Evolutionary conservation across 2,888 invertebrate species (phyloP), one percentile per base, ranked within the genome.

Genomic region (Mantis religiosa): DNA sequence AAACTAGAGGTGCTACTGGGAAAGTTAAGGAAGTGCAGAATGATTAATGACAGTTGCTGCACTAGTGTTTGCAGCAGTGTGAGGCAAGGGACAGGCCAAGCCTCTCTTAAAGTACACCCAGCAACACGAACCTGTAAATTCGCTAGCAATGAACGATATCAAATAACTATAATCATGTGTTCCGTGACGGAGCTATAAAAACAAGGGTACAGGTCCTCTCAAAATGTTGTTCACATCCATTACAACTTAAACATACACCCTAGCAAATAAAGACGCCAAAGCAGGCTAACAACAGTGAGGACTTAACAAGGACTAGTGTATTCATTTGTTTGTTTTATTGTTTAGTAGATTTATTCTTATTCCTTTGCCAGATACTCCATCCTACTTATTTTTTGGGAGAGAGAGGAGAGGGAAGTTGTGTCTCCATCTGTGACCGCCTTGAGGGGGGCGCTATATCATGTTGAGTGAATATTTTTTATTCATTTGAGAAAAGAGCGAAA

Each of bases 121-220:
- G 54, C 54, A 47, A 85, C 86, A 86, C 54, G 81, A 86, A 86
- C 54, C 86, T 25, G 28, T 81, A 86, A 86, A 86, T 86, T 86
- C 86, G 30, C 86, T 30, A 81, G 30, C 86, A 86, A 86, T 81
- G 86, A 86, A 81, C 54, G 81, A 54, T 28, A 86, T 81, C 86
- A 86, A 86, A 86, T 86, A 47, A 86, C 86, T 86, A 81, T 86
- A 86, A 86, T 86, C 86, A 86, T 54, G 41, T 54, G 71, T 28
- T 86, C 86, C 86, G 81, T 86, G 86, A 86, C 81, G 81, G 81
- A 28, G 71, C 28, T 86, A 86, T 81, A 86, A 86, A 86, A 54
- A 86, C 47, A 71, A 71, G 54, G 4, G 86, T 86, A 86, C 81
- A 86, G 47, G 28, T 71, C 54, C 20, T 20, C 20, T 25, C 54